A percentile compares a stretch with the other conserved stretches of the same genome.
Conservation (phyloP, 2,113 vertebrate species). For the Hemicordylus capensis region DNA sequence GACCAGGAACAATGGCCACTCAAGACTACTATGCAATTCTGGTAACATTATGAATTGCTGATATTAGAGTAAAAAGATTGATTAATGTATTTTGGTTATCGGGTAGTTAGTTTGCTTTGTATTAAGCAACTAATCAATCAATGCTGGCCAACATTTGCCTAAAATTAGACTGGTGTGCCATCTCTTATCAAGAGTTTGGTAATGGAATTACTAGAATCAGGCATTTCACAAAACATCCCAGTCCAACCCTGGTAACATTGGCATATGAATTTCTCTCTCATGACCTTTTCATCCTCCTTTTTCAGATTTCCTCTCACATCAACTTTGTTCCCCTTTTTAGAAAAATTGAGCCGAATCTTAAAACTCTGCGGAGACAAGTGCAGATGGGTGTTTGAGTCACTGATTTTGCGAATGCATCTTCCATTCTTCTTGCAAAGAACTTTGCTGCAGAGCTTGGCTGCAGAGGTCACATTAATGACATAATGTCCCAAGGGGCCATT, state of each 20-base stretch:
- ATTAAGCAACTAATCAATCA: neutral
- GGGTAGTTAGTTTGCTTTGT: neutral
- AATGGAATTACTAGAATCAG: conserved; percentile 25
- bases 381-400: conserved; percentile 77
- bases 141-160: neutral
- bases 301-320: conserved; percentile 75
- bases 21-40: neutral
- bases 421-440: conserved; percentile 89
- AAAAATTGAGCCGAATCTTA: conserved; percentile 65
- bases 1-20: neutral
- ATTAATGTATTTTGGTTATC: neutral
- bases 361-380: conserved; percentile 83
- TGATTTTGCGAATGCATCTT: conserved; percentile 83
- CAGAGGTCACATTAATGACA: conserved; percentile 88
- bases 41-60: neutral
- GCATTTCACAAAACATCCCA: conserved; percentile 86
- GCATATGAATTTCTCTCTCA: conserved; percentile 88
- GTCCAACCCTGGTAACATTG: conserved; percentile 91
- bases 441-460: conserved; percentile 89
- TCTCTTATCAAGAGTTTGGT: neutral
- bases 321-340: conserved; percentile 65
- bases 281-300: conserved; percentile 72
- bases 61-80: neutral
- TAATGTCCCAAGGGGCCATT: conserved; percentile 86
- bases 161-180: neutral